Percentiles rank a stretch among this genome's conserved stretches.
Conservation (phyloP, 2,888 invertebrate species). For the Stegophylla sp. region DNA sequence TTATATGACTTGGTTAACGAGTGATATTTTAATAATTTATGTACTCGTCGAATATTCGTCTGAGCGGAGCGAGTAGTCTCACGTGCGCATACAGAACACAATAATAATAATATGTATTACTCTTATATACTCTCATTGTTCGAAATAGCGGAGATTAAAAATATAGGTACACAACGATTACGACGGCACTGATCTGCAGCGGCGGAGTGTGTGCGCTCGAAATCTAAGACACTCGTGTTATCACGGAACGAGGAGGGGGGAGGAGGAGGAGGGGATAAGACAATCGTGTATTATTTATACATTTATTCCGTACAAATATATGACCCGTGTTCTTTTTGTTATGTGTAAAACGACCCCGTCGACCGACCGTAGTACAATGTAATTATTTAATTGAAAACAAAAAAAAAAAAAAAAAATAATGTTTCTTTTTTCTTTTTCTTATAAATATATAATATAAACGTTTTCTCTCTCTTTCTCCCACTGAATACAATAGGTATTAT, state of each 20-base stretch:
- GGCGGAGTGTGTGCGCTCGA: neutral
- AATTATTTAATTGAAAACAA: neutral
- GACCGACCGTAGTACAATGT: too few species aligned
- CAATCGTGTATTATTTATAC: conserved; percentile 17
- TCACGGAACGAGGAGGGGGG: neutral
- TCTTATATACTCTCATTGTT: conserved; percentile 38
- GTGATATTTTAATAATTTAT: conserved; percentile 58
- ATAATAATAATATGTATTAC: too few species aligned
- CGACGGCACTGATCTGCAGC: too few species aligned
- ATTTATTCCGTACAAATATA: neutral
- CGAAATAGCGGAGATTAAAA: neutral
- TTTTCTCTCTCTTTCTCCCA: too few species aligned
- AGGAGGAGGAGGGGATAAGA: neutral
- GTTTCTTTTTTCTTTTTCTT: too few species aligned
- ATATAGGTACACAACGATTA: conserved; percentile 48
- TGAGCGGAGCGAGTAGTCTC: neutral
- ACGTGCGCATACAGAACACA: too few species aligned
- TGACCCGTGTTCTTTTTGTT: neutral
- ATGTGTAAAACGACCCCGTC: neutral
- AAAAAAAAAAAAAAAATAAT: neutral
- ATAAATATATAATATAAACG: too few species aligned
- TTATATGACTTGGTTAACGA: conserved; percentile 52
- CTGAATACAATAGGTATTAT: too few species aligned
- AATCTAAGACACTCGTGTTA: conserved; percentile 26
- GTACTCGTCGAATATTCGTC: conserved; percentile 33